Evolutionary conservation across 2,888 invertebrate species (phyloP), one percentile per base, ranked within the genome.

Genomic region (Asteroscopus sphinx): DNA sequence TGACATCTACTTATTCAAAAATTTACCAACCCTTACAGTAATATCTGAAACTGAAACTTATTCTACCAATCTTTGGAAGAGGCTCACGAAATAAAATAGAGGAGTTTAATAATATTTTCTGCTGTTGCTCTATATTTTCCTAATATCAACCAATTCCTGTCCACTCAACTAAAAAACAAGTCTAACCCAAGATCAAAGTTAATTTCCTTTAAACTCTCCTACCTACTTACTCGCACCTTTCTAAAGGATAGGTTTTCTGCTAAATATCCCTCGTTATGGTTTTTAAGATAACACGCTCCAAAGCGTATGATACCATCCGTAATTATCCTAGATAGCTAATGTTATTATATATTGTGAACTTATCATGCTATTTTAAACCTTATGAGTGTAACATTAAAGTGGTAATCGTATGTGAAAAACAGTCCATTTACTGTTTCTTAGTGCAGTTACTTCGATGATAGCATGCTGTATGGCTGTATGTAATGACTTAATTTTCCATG

Each of bases 381-480:
- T 59, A 44, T 16, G 0, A 0, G 2, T 21, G 4, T 13, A 1
- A 0, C 0, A 32, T 44, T 52, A 46, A 45, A 32, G 40, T 16
- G 41, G n/a, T 37, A 48, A 41, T 49, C 28, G 51, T 12, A 9
- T 21, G 32, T 11, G 9, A 25, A 25, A 51, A 49, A 33, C 40
- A 48, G 37, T 48, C 32, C 28, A 53, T 64, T 58, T 55, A 68
- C 68, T 35, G 68, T 56, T 68, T 47, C 56, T 46, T 56, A 9
- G 42, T 68, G 59, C 60, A 65, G 60, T 69, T 68, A 68, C 59
- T 53, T 47, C n/a, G 36, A 46, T 41, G 39, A 55, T 58, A 46
- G 41, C 39, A 52, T 41, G 40, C 39, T 58, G 15, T 36, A 21
- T n/a, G n/a, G n/a, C n/a, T n/a, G n/a, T n/a, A 25, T 39, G 40